A percentile compares a stretch with the other conserved stretches of the same genome.
Conservation (phyloP, 2,113 vertebrate genomes). For the Variabilichromis moorii region DNA sequence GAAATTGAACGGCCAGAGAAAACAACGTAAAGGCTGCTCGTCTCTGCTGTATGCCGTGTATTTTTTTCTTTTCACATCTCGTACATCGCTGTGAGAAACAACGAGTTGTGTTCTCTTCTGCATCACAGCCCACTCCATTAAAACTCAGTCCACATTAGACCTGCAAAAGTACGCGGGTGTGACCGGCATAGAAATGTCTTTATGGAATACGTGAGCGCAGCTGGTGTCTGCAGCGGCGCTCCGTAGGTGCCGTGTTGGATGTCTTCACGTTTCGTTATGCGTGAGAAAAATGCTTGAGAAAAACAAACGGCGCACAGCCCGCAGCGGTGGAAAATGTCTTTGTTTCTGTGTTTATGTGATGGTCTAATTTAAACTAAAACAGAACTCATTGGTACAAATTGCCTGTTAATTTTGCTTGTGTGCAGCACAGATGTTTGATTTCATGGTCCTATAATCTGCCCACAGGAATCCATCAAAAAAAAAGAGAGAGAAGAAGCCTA, state of each 20-base stretch:
- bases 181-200: not conserved
- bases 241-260: not conserved
- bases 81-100: not conserved
- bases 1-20: not conserved
- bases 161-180: not conserved
- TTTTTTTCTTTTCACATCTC: not conserved
- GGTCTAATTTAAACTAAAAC: constrained; percentile 42
- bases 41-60: not conserved
- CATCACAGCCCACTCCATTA: not conserved
- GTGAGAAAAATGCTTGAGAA: constrained; percentile 34
- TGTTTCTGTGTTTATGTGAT: constrained; percentile 30
- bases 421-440: constrained; percentile 20
- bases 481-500: not conserved
- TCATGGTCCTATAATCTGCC: constrained; percentile 4
- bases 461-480: not conserved
- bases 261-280: not conserved
- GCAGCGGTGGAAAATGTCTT: constrained; percentile 6
- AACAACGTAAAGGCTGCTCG: not conserved
- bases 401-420: constrained; percentile 15
- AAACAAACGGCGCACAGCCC: constrained; percentile 7
- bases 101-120: not conserved
- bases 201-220: not conserved
- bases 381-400: constrained; percentile 36
- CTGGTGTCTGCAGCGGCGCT: not conserved
- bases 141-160: not conserved